These are phyloP conservation scores for Ylistrum balloti DNA, from an alignment of 1,140 invertebrate genomes.

Conservation along the genomic window DNA sequence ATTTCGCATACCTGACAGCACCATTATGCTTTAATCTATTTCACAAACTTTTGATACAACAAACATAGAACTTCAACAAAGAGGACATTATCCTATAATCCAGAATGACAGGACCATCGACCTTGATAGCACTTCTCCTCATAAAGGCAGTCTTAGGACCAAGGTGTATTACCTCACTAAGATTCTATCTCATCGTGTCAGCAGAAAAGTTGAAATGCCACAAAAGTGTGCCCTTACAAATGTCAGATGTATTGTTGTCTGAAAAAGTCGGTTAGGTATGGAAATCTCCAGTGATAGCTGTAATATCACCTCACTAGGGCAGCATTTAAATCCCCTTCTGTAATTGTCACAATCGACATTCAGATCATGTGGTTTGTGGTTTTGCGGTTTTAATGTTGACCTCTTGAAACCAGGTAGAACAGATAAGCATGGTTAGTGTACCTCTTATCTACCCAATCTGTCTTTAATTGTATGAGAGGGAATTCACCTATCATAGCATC, in stretches of 20 bases:
- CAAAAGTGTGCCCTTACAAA: constrained; percentile 9
- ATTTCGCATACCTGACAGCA: not conserved
- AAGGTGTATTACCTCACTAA: not conserved
- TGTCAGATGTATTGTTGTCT: not conserved
- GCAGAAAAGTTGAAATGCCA: constrained; percentile 28
- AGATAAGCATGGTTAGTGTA: not conserved
- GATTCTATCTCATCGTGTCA: not conserved
- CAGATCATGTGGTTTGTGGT: not conserved
- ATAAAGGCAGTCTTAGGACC: not conserved
- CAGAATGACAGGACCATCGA: not conserved
- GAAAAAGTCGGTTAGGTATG: not conserved
- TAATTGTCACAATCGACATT: not conserved
- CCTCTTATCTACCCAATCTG: not conserved
- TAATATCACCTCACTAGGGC: constrained; percentile 19
- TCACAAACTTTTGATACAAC: not conserved
- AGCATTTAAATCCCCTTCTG: not conserved
- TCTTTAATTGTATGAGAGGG: too few species aligned
- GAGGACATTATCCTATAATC: constrained; percentile 18
- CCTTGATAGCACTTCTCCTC: not conserved
- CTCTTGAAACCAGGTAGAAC: not conserved
- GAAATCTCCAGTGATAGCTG: not conserved
- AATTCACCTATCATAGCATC: too few species aligned
- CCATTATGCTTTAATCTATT: not conserved
- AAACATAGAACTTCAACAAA: constrained; percentile 7
- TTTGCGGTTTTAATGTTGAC: constrained; percentile 34